A percentile compares a stretch with the other conserved stretches of the same genome.
These are phyloP conservation scores for Drosophila infuscata DNA, from an alignment of 2,888 invertebrate species.

Conservation along the genomic window DNA sequence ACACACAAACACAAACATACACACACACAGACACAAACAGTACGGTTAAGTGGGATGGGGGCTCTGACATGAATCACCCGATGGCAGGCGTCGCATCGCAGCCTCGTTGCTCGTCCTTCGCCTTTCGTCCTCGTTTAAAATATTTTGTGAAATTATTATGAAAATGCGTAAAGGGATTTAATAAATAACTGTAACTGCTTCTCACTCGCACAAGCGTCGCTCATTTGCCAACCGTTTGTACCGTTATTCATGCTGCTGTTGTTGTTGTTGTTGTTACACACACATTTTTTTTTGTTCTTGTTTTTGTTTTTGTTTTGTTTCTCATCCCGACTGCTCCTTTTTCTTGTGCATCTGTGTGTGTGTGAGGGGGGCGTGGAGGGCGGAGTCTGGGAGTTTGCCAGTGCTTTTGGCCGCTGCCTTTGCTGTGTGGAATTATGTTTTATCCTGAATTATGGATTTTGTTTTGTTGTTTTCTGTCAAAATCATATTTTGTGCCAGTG, in stretches of 20 bases:
- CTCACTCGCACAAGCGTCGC: constrained; percentile 53
- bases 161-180: constrained; percentile 84
- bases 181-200: constrained; percentile 84
- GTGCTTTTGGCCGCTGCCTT: constrained; percentile 42
- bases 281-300: constrained; percentile 32
- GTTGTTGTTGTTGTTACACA: constrained; percentile 17
- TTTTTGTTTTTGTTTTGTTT: constrained; percentile 33
- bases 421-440: constrained; percentile 81
- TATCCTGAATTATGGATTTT: constrained; percentile 84
- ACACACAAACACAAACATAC: constrained; percentile 44
- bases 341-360: constrained; percentile 72
- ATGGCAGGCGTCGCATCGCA: constrained; percentile 59
- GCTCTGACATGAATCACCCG: constrained; percentile 74
- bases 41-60: neutral
- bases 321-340: constrained; percentile 54
- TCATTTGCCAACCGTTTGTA: constrained; percentile 51
- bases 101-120: constrained; percentile 9
- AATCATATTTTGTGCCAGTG: constrained; percentile 80
- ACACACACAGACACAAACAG: constrained; percentile 14
- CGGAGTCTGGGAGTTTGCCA: constrained; percentile 1
- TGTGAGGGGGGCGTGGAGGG: neutral
- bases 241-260: constrained; percentile 52
- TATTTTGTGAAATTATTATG: constrained; percentile 83
- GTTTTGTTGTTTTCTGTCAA: constrained; percentile 84
- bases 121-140: constrained; percentile 67